Evolutionary conservation across 2,888 invertebrate species (phyloP).

Genomic region (Aleiodes alternator): DNA sequence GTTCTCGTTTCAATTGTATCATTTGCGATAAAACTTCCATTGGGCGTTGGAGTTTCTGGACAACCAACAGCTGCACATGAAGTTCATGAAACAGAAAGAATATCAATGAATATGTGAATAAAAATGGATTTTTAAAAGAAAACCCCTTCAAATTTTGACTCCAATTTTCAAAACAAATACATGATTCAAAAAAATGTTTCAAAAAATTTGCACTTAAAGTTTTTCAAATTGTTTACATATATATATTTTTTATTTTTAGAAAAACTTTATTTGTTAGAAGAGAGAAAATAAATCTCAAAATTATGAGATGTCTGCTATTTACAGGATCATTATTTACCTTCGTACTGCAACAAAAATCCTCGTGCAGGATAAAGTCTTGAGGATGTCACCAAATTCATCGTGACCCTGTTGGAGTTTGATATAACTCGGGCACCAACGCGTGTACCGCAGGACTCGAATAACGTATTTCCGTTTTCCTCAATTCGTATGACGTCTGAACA

Average conservation of each 20-base stretch:
- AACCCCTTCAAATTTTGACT: too few species aligned
- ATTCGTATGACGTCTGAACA: conserved; percentile 71
- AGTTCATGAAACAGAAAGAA: conserved; percentile 27
- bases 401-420: conserved; percentile 68
- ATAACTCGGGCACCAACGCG: conserved; percentile 67
- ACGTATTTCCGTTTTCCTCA: conserved; percentile 67
- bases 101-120: background rate
- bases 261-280: too few species aligned
- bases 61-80: conserved; percentile 81
- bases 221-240: too few species aligned
- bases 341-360: conserved; percentile 71
- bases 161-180: too few species aligned
- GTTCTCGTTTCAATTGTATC: conserved; percentile 81
- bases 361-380: conserved; percentile 66
- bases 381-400: conserved; percentile 69
- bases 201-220: too few species aligned
- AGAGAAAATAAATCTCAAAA: too few species aligned
- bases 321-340: conserved; percentile 62
- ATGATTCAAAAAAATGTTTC: too few species aligned
- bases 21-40: conserved; percentile 82
- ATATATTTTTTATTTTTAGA: too few species aligned
- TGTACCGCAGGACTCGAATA: conserved; percentile 71
- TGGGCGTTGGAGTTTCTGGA: conserved; percentile 80
- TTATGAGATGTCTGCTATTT: too few species aligned
- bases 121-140: too few species aligned